Evolutionary conservation across 1,140 invertebrate genomes (phyloP).

Genomic region (Drosophila azteca): DNA sequence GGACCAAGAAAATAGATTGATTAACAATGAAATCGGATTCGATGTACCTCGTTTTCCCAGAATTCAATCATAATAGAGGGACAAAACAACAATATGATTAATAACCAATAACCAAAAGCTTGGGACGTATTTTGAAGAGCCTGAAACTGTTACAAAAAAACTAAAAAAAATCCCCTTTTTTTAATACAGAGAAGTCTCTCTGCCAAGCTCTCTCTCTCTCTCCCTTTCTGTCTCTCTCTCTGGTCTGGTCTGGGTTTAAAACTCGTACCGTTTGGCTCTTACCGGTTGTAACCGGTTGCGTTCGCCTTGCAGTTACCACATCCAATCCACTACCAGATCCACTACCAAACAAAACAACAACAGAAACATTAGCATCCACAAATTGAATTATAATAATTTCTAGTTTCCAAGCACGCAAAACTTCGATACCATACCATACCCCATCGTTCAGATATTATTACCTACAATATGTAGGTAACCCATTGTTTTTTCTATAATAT

Average conservation of each 20-base stretch:
- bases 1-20: constrained; percentile 50
- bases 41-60: constrained; percentile 23
- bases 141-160: constrained; percentile 10
- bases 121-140: constrained; percentile 2
- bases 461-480: too few species aligned
- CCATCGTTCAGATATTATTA: neutral
- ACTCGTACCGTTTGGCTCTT: constrained; percentile 50
- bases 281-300: constrained; percentile 67
- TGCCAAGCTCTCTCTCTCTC: constrained; percentile 8
- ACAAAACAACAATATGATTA: constrained; percentile 36
- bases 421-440: constrained; percentile 1
- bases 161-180: constrained; percentile 19
- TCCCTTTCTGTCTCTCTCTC: neutral
- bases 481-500: constrained; percentile 9
- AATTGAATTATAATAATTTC: constrained; percentile 66
- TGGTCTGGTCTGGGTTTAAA: constrained; percentile 16
- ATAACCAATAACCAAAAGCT: constrained; percentile 14
- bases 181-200: constrained; percentile 11
- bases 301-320: constrained; percentile 57
- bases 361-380: constrained; percentile 20
- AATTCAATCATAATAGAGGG: constrained; percentile 34
- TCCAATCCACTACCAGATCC: constrained; percentile 20
- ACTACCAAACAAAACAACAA: constrained; percentile 6
- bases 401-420: constrained; percentile 22
- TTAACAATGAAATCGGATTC: constrained; percentile 52